Evolutionary conservation across 2,113 vertebrate genomes (phyloP).

Genomic region (Myrmecobius fasciatus): DNA sequence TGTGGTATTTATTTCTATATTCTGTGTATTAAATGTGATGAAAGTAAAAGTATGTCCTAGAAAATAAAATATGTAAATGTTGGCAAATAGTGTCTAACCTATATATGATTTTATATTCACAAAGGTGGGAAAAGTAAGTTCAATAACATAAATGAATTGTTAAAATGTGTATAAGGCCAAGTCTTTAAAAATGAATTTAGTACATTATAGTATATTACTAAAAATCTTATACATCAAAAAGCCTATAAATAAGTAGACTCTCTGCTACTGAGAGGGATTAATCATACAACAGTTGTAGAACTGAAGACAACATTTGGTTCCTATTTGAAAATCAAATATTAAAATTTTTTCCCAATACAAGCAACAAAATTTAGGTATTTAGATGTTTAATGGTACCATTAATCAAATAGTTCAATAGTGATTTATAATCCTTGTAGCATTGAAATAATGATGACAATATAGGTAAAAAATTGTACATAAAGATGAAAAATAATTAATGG

Average conservation of each 20-base stretch:
- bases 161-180: not conserved
- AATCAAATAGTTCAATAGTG: not conserved
- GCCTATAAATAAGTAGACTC: not conserved
- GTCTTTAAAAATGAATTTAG: not conserved
- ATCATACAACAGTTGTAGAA: not conserved
- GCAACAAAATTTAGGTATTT: not conserved
- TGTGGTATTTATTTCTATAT: not conserved
- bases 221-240: not conserved
- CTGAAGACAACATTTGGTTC: conserved; percentile 40
- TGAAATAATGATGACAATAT: conserved; percentile 9
- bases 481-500: conserved; percentile 19
- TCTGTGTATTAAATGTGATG: not conserved
- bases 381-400: not conserved
- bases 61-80: conserved; percentile 8
- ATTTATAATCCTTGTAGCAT: not conserved
- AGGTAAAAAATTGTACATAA: conserved; percentile 14
- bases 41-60: not conserved
- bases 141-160: conserved; percentile 21
- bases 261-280: not conserved
- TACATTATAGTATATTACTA: not conserved
- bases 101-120: not conserved
- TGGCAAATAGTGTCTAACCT: not conserved
- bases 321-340: conserved; percentile 18
- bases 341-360: not conserved
- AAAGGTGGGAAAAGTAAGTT: not conserved